These are phyloP conservation scores for Hylaeus anthracinus DNA, from an alignment of 1,140 invertebrate genomes.

Conservation along the genomic window DNA sequence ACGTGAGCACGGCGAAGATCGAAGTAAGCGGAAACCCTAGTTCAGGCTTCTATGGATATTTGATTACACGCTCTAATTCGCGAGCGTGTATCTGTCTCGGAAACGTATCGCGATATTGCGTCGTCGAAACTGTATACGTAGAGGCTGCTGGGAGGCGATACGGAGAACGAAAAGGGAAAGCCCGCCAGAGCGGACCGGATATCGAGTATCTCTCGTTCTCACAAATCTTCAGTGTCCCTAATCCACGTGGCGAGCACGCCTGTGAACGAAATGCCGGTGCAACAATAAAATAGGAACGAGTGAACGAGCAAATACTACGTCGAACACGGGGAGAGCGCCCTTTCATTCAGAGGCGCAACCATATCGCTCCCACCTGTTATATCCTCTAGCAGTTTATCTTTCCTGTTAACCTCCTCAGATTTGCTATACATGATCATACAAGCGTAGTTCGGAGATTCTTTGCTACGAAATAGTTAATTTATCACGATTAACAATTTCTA, in stretches of 20 bases:
- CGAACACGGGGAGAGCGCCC: slow-evolving; percentile 4
- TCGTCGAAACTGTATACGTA: slow-evolving; percentile 29
- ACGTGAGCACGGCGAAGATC: neutral
- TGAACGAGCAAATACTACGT: slow-evolving; percentile 44
- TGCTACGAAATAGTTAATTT: too few species aligned
- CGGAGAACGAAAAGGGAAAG: slow-evolving; percentile 47
- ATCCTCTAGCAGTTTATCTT: slow-evolving; percentile 31
- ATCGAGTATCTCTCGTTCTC: slow-evolving; percentile 54
- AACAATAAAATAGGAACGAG: slow-evolving; percentile 33
- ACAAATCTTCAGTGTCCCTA: slow-evolving; percentile 56
- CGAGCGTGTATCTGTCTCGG: slow-evolving; percentile 13
- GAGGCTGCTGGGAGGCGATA: slow-evolving; percentile 33
- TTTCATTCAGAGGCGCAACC: slow-evolving; percentile 27
- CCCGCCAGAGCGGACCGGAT: slow-evolving; percentile 12
- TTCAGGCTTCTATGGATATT: slow-evolving; percentile 26
- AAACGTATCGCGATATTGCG: slow-evolving; percentile 33
- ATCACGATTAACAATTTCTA: too few species aligned
- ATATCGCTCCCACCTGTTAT: slow-evolving; percentile 47
- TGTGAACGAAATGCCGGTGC: slow-evolving; percentile 5
- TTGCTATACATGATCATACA: too few species aligned
- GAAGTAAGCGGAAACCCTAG: slow-evolving; percentile 13
- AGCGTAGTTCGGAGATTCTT: too few species aligned
- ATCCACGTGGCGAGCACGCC: slow-evolving; percentile 18
- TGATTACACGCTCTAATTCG: slow-evolving; percentile 48
- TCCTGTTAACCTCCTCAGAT: slow-evolving; percentile 8